Conservation (phyloP, 2,113 vertebrate genomes). For the Oceanodroma tethys region DNA sequence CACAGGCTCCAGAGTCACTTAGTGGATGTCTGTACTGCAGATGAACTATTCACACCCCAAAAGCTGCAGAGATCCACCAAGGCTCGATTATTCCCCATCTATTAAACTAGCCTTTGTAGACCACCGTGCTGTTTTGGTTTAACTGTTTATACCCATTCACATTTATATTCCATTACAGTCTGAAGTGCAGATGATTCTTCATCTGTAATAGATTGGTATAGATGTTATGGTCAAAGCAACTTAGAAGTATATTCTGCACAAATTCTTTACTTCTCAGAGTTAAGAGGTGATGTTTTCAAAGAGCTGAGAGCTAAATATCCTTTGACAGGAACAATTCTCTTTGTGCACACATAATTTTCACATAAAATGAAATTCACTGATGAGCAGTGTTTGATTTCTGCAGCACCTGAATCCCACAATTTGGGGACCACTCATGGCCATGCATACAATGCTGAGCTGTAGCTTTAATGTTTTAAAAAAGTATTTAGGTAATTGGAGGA, state of each 20-base stretch:
- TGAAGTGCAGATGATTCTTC: background rate
- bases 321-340: constrained; percentile 2
- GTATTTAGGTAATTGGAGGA: background rate
- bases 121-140: background rate
- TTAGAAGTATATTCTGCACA: background rate
- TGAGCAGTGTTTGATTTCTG: background rate
- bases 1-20: background rate
- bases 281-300: background rate
- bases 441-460: background rate
- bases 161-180: background rate
- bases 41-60: background rate
- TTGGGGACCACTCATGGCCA: background rate
- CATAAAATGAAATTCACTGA: background rate
- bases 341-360: background rate
- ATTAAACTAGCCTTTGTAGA: background rate
- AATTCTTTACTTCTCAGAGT: background rate
- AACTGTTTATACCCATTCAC: background rate
- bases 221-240: background rate
- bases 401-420: background rate
- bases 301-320: background rate
- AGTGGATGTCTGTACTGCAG: background rate
- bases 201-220: background rate
- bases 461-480: background rate
- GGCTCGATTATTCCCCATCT: background rate
- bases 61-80: background rate